Base-by-base conservation (phyloP, 2,797 vertebrate genomes). In the Sebastiscus tertius region DNA sequence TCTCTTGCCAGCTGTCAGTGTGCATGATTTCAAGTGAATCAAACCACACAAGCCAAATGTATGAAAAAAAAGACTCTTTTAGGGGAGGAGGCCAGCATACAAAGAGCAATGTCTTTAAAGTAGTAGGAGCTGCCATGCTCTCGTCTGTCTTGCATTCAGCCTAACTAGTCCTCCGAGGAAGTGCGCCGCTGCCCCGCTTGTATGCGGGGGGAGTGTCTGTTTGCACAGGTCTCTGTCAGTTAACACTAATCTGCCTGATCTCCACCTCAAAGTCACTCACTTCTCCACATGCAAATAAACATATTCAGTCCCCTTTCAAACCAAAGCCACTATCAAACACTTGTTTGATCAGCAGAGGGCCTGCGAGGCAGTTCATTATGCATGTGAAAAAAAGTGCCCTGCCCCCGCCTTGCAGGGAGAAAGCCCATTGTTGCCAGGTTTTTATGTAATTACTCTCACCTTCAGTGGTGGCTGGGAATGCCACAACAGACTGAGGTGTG, bases 401-500 rank as follows among this genome's bases (percentile, higher is more conserved):
- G 82, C 91, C 88, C 84, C 83, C 36, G 36, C 86, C 77, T 91
- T 65, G 82, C 86, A 72, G 79, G 79, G 77, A 83, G 78, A 85
- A 56, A 79, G 87, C 85, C 87, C 88, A 93, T 94, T 95, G 92
- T 94, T 93, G 86, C 89, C 85, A 90, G 87, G 88, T 92, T 95
- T 92, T 93, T 92, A 89, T 89, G 91, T 95, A 95, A 96, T 95
- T 92, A 94, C 93, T 93, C 92, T 94, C 92, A 94, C 91, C 94
- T 95, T 91, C 88, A 86, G 87, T 87, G 81, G 88, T 76, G 80
- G 84, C 85, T 86, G 90, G 79, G 83, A 90, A 89, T 88, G 80
- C 73, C 52, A 82, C 68, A 79, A 77, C 83, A 81, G 70, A 83
- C 71, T 46, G 79, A 66, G 42, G 68, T 68, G 69, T 60, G 29